Base-by-base conservation (phyloP, 2,797 vertebrate genomes). In the Falco naumanni region DNA sequence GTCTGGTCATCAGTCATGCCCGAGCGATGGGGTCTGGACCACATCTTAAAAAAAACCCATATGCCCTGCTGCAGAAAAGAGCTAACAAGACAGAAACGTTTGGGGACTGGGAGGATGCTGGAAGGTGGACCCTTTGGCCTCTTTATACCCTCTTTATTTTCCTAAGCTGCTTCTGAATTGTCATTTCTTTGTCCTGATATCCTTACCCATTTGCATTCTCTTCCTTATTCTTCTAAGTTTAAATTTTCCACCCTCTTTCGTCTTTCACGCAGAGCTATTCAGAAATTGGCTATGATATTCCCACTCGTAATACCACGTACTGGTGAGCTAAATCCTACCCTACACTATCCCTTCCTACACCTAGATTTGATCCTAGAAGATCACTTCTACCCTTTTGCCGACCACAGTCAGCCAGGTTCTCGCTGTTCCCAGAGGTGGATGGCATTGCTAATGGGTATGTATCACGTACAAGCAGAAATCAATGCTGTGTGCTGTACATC, bases 381-480 rank as follows among this genome's bases (percentile, higher is more conserved):
- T 63, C 43, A 76, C 43, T 84, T 60, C 34, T 9, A 5, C 29
- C 37, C 66, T 91, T 66, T 39, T 87, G 37, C 74, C 64, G 63
- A 13, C 33, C 84, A 63, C 41, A 72, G 24, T 1, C 7, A 2
- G 72, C 31, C 77, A 81, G 65, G 57, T 31, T 90, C 72, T 75
- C 17, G 7, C 68, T 70, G 1, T 7, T 93, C 64, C 60, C 91
- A 88, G 80, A 76, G 63, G 70, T 54, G n/a, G 68, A 64, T 83
- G 65, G 43, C 79, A 60, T 21, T 84, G 79, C 76, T 86, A 71
- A 95, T 51, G 83, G n/a, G 59, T 78, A 75, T 88, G 80, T 84
- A 88, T 81, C 86, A 93, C 76, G 89, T 19, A 75, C 50, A 72
- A 83, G 72, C 79, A 94, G 79, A 80, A 93, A 94, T 96, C 39